Evolutionary conservation across 1,140 invertebrate genomes (phyloP), one percentile per base, ranked within the genome.

Genomic region (Sycobia sp.): DNA sequence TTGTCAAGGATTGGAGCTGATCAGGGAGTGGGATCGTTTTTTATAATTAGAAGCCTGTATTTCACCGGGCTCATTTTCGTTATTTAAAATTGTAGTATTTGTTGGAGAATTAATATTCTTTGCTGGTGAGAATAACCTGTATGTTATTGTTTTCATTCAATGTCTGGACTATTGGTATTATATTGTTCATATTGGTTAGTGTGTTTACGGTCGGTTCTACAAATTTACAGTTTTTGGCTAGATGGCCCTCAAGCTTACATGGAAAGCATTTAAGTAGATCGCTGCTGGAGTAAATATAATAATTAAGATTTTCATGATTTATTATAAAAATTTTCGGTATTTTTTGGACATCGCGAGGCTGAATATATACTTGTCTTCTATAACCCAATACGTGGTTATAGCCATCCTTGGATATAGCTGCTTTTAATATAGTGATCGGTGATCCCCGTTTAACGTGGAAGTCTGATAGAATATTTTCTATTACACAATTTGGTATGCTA

Each of bases 401-500:
- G 4, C 27, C 47, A 32, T 50, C 47, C 18, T 50, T 50, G 2
- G n/a, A 5, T 18, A 29, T 50, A 3, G 47, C 18, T 16, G 25
- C 11, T 10, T 32, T 29, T 11, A 50, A 7, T 9, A n/a, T n/a
- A 5, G 27, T 16, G n/a, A 50, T 50, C 4, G 10, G 14, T 16
- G 27, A 29, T 5, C 14, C 3, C 18, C n/a, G 20, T 22, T 29
- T 50, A 9, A 29, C 23, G 5, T 50, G 11, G 0, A 34, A n/a
- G 4, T 49, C 29, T 3, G 34, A 2, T 0, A 47, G 4, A 23
- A 36, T 20, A 20, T 47, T 23, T 47, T 58, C 56, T 11, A 57
- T n/a, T 10, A 57, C 20, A 44, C 20, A 29, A 36, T 59, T 41
- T 3, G 57, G 44, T 14, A 59, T 43, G 2, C 7, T n/a, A 14